Conservation (phyloP, 2,888 invertebrate genomes). For the Tenthredo notha region DNA sequence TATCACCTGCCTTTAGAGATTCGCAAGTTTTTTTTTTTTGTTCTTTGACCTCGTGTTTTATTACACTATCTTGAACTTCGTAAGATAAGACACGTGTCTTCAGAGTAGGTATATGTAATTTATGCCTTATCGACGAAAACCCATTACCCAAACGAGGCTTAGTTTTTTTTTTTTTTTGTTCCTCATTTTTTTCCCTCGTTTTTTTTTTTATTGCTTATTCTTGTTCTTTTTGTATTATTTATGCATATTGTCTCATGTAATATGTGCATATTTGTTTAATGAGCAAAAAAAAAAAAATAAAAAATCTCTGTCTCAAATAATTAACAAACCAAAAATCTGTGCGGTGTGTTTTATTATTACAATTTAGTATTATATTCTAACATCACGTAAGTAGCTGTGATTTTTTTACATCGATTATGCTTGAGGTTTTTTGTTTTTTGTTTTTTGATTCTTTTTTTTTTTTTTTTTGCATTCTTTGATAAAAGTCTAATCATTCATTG, state of each 20-base stretch:
- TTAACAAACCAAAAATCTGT: neutral
- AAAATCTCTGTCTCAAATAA: neutral
- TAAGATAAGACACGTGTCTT: neutral
- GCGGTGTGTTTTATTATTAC: too few species aligned
- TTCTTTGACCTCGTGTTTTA: neutral
- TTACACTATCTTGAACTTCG: neutral
- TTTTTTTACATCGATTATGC: too few species aligned
- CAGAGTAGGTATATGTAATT: neutral
- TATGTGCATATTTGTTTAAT: neutral
- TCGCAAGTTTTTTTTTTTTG: too few species aligned
- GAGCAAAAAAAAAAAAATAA: too few species aligned
- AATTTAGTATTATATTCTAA: too few species aligned
- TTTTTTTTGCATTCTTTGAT: too few species aligned
- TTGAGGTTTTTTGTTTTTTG: too few species aligned
- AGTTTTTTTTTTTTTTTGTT: neutral
- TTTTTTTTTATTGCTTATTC: neutral
- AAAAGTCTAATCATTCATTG: too few species aligned
- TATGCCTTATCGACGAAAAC: neutral
- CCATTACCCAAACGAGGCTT: neutral
- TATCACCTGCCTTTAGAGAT: too few species aligned
- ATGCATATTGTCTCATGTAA: neutral
- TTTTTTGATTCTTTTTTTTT: too few species aligned
- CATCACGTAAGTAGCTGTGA: too few species aligned
- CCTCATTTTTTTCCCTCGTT: neutral
- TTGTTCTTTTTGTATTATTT: neutral